A percentile compares a stretch with the other conserved stretches of the same genome.
Evolutionary conservation across 2,888 invertebrate genomes (phyloP).

Genomic region (Beris chalybata): DNA sequence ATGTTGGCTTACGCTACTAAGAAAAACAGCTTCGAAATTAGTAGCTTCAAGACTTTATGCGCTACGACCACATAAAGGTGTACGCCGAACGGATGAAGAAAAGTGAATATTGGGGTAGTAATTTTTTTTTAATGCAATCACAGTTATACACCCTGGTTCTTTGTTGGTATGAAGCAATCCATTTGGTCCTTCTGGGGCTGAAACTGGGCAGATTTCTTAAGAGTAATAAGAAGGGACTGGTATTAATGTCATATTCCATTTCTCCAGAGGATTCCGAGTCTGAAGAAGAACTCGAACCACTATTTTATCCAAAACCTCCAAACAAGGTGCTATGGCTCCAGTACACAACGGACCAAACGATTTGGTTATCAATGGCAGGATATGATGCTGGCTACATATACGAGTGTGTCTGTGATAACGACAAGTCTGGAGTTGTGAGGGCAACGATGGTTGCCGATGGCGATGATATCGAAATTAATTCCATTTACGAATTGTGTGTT

Average conservation of each 20-base stretch:
- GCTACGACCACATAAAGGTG: too few species aligned
- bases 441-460: constrained; percentile 59
- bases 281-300: constrained; percentile 59
- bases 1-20: too few species aligned
- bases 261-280: constrained; percentile 61
- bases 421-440: constrained; percentile 57
- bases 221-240: too few species aligned
- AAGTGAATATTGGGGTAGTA: too few species aligned
- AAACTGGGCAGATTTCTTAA: too few species aligned
- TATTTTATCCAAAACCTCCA: constrained; percentile 62
- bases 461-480: constrained; percentile 63
- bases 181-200: too few species aligned
- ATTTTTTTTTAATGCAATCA: too few species aligned
- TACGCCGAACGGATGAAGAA: too few species aligned
- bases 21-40: too few species aligned
- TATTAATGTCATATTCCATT: background rate
- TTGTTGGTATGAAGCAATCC: too few species aligned
- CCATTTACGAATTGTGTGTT: constrained; percentile 60
- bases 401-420: constrained; percentile 59
- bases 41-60: too few species aligned
- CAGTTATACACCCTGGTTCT: too few species aligned
- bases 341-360: constrained; percentile 58
- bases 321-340: constrained; percentile 63
- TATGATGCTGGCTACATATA: constrained; percentile 71
- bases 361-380: constrained; percentile 67